Evolutionary conservation across 2,888 invertebrate species (phyloP).

Genomic region (Pristionchus japonicus): DNA sequence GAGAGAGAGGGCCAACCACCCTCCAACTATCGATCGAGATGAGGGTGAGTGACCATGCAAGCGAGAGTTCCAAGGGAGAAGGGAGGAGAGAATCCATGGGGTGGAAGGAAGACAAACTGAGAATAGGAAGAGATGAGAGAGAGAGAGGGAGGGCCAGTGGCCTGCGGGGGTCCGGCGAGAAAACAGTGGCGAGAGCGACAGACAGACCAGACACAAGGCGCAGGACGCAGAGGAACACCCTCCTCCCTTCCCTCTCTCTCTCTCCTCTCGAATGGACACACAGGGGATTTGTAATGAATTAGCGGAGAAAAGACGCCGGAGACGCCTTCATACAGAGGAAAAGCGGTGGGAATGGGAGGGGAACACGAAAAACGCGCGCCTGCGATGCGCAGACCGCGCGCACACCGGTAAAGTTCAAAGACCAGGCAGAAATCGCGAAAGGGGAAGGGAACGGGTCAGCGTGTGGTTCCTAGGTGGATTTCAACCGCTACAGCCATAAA

Average conservation of each 20-base stretch:
- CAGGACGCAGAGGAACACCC: neutral
- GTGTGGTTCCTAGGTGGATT: neutral
- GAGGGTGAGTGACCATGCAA: neutral
- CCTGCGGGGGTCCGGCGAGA: conserved; percentile 15
- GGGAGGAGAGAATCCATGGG: neutral
- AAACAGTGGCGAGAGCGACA: conserved; percentile 11
- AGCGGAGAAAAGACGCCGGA: neutral
- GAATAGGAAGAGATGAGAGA: neutral
- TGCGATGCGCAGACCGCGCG: no score
- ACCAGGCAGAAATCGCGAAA: neutral
- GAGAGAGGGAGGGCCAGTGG: neutral
- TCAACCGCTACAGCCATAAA: neutral
- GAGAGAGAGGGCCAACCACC: neutral
- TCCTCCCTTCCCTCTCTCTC: no score
- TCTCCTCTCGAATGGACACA: neutral
- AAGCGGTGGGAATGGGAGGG: neutral
- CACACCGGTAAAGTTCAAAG: neutral
- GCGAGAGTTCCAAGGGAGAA: neutral
- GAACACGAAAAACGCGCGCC: neutral
- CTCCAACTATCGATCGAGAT: neutral
- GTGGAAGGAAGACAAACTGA: conserved; percentile 30
- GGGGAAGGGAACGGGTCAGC: no score
- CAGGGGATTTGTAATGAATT: neutral
- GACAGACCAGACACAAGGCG: neutral
- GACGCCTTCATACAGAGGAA: neutral